Evolutionary conservation across 2,888 invertebrate species (phyloP).

Genomic region (Helobdella robusta): DNA sequence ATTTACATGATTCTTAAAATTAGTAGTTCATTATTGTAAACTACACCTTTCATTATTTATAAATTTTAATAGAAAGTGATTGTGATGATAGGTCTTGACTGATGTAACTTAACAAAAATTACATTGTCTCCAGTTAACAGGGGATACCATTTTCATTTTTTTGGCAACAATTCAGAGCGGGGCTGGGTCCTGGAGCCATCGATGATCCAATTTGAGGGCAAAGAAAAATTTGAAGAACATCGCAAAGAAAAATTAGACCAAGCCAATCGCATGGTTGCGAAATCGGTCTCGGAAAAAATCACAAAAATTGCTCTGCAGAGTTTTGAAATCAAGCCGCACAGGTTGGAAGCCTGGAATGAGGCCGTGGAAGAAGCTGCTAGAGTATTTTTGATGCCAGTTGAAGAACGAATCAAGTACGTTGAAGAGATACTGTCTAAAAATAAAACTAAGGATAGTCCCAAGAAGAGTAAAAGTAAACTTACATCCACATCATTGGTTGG

Average conservation of each 20-base stretch:
- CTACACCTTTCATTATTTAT: too few relatives aligned
- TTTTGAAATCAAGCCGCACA: slow-evolving; percentile 46
- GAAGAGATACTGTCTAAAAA: background rate
- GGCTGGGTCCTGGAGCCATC: slow-evolving; percentile 63
- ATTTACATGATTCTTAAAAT: too few relatives aligned
- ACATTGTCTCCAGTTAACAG: slow-evolving; percentile 18
- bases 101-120: too few relatives aligned
- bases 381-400: background rate
- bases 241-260: slow-evolving; percentile 25
- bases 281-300: background rate
- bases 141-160: slow-evolving; percentile 68
- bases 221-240: slow-evolving; percentile 50
- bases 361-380: slow-evolving; percentile 16
- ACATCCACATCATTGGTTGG: too few relatives aligned
- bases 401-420: slow-evolving; percentile 3
- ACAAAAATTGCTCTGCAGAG: background rate
- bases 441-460: background rate
- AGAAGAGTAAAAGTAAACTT: background rate
- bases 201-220: slow-evolving; percentile 60
- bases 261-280: background rate
- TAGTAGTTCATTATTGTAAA: too few relatives aligned
- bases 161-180: slow-evolving; percentile 72
- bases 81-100: too few relatives aligned
- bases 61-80: too few relatives aligned
- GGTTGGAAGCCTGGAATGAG: slow-evolving; percentile 58